A percentile compares a stretch with the other conserved stretches of the same genome.
Conservation (phyloP, 2,113 vertebrate species). For the Rafetus swinhoei region DNA sequence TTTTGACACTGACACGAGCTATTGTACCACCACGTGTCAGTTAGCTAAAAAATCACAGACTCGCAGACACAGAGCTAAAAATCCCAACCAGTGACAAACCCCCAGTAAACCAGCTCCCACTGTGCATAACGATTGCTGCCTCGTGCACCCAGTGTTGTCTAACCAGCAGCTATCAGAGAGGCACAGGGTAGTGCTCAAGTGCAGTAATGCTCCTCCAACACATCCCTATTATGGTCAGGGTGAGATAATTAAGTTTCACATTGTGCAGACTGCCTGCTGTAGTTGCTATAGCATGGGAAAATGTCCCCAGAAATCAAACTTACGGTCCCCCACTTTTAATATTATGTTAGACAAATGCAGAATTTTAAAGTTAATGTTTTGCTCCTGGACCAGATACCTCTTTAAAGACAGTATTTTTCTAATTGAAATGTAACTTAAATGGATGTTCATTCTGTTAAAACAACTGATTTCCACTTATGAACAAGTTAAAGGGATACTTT, state of each 20-base stretch:
- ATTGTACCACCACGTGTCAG: background rate
- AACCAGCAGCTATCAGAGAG: background rate
- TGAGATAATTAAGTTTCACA: conserved; percentile 6
- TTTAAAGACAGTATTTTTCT: conserved; percentile 62
- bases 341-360: conserved; percentile 56
- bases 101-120: background rate
- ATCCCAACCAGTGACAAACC: background rate
- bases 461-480: conserved; percentile 47
- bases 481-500: conserved; percentile 83
- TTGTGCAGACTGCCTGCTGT: conserved; percentile 1
- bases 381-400: conserved; percentile 39
- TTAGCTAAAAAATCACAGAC: background rate
- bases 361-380: conserved; percentile 51
- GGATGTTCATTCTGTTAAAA: conserved; percentile 42
- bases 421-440: conserved; percentile 56
- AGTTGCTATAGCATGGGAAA: conserved; percentile 4
- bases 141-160: background rate
- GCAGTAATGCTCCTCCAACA: conserved; percentile 3
- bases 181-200: conserved; percentile 14
- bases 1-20: background rate
- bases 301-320: conserved; percentile 12
- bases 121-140: conserved; percentile 27
- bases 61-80: background rate
- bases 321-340: background rate
- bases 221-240: background rate